Base-by-base conservation (phyloP, 1,140 invertebrate species). In the Lepidurus packardi region DNA sequence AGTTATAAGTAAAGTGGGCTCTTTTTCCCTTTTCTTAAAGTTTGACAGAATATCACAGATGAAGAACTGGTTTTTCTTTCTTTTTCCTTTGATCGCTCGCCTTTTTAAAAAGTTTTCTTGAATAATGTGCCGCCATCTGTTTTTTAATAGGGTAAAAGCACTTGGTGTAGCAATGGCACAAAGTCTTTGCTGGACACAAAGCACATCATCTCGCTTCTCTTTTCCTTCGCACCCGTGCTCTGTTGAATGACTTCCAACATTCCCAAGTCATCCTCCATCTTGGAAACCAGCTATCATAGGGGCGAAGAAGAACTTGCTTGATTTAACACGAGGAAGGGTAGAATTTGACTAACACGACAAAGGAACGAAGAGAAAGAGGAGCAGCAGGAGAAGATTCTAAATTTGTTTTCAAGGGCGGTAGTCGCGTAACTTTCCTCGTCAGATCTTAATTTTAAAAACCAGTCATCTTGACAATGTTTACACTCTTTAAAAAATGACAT, bases 11-110 rank as follows among this genome's bases (percentile, higher is more conserved):
- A 65, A 65, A 65, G 53, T 65, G 53, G 53, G 53, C 53, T 65
- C 53, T 9, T 65, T 65, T 65, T 65, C 21, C 13, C 53, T 65
- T 47, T 65, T 65, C 53, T 65, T 65, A 65, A 65, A 65, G 53
- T 65, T 65, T 65, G 53, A 65, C 53, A 65, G 53, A 65, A 65
- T 65, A 65, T 65, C 53, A 65, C 53, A 65, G 53, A 65, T 65
- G 53, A 65, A 65, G 53, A 65, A 65, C 53, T 65, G 53, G 53
- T 65, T 65, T 65, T 65, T 65, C 34, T 65, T n/a, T 13, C 53
- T 65, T 65, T 47, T 65, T 13, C 13, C 53, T 21, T 13, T n/a
- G 10, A 11, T 65, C 53, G 53, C 53, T 65, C 16, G 53, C 53
- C 53, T 65, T 65, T 65, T 34, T 4, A 34, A 21, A 65, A 47